phyloP scores from a whole-genome alignment of 2,888 invertebrate species.

The Ophion ellenae region DNA sequence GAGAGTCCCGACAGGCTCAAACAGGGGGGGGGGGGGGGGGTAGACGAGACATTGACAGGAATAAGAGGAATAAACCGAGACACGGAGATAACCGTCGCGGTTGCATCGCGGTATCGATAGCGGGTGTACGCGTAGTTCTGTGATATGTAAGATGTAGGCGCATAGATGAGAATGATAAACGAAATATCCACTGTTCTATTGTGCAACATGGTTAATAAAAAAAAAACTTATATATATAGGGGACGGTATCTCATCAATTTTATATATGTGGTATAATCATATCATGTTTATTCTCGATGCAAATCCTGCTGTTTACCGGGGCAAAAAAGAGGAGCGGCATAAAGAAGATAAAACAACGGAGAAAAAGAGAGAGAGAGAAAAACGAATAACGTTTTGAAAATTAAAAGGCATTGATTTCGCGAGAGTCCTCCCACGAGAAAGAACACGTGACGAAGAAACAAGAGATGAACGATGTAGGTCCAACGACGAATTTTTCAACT shows the following conservation, averaged over 20 bases:
- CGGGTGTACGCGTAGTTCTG: slow-evolving; percentile 83
- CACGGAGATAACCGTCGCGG: slow-evolving; percentile 8
- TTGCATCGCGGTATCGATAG: slow-evolving; percentile 74
- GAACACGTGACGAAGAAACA: slow-evolving; percentile 34
- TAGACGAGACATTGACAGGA: neutral
- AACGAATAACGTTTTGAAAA: slow-evolving; percentile 39
- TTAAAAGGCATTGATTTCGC: slow-evolving; percentile 71
- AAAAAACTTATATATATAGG: slow-evolving; percentile 67
- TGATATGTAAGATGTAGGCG: slow-evolving; percentile 84
- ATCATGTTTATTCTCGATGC: slow-evolving; percentile 77
- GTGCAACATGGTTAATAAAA: slow-evolving; percentile 79
- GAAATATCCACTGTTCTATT: slow-evolving; percentile 78
- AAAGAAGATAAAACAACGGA: slow-evolving; percentile 54
- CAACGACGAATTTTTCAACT: slow-evolving; percentile 28
- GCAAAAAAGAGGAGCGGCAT: slow-evolving; percentile 59
- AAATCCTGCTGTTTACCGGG: slow-evolving; percentile 71
- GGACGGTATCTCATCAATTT: slow-evolving; percentile 76
- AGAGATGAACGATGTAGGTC: slow-evolving; percentile 15
- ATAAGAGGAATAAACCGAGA: neutral
- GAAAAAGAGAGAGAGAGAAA: slow-evolving; percentile 45
- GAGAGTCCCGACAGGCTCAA: neutral
- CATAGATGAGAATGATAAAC: slow-evolving; percentile 71
- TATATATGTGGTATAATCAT: slow-evolving; percentile 77
- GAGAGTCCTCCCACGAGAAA: slow-evolving; percentile 69
- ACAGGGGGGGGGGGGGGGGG: neutral